These are phyloP conservation scores for Syndactyla subalaris DNA, from an alignment of 2,797 vertebrate species.

Conservation along the genomic window DNA sequence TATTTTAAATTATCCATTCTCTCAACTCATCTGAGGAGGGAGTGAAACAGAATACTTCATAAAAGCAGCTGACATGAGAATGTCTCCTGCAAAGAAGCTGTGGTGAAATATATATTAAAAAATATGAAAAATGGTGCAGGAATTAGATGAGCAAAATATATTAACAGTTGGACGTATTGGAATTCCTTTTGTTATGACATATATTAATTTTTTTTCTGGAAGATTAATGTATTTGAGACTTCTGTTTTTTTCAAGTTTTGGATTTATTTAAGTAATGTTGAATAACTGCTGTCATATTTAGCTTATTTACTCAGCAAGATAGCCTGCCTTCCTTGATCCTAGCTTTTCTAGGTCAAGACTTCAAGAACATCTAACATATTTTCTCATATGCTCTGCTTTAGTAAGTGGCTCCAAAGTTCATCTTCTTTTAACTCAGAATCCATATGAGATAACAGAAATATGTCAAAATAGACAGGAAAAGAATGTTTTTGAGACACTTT, in stretches of 20 bases:
- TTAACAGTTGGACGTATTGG: background rate
- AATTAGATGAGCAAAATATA: background rate
- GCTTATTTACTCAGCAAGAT: background rate
- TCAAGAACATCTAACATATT: background rate
- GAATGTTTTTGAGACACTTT: rapidly evolving
- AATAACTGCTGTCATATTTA: background rate
- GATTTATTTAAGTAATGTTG: background rate
- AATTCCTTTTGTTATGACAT: background rate
- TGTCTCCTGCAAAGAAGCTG: background rate
- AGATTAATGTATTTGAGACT: background rate
- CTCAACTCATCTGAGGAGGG: background rate
- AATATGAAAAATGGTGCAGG: background rate
- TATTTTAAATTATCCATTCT: background rate
- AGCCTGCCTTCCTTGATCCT: background rate
- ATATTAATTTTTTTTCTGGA: background rate
- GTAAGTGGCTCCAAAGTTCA: background rate
- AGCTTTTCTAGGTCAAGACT: background rate
- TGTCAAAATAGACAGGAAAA: background rate
- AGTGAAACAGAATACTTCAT: background rate
- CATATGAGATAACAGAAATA: background rate
- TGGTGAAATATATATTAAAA: background rate
- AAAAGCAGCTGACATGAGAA: background rate
- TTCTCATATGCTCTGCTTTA: background rate
- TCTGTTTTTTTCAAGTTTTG: background rate
- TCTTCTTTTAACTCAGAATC: background rate